Percentiles rank a stretch among this genome's conserved stretches.
Evolutionary conservation across 2,888 invertebrate species (phyloP).

Genomic region (Melikaiella ostensackeni): DNA sequence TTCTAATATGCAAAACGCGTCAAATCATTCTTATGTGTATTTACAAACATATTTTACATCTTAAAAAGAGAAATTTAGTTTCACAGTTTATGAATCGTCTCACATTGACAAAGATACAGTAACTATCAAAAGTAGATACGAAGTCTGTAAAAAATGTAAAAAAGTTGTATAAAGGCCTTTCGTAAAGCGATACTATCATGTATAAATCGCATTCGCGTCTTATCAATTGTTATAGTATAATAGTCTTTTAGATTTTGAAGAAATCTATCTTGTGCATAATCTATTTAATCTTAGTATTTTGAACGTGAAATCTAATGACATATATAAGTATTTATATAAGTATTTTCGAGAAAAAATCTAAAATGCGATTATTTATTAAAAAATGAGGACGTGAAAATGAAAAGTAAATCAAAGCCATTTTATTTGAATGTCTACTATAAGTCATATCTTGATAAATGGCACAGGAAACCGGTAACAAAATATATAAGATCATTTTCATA

Average conservation of each 20-base stretch:
- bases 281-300: background rate
- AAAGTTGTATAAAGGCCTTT: background rate
- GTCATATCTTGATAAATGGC: slow-evolving; percentile 5
- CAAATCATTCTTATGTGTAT: slow-evolving; percentile 5
- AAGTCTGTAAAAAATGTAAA: background rate
- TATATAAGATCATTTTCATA: slow-evolving; percentile 4
- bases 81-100: background rate
- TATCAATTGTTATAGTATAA: background rate
- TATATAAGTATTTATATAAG: background rate
- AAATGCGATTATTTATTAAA: background rate
- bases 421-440: background rate
- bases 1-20: background rate
- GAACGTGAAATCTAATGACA: background rate
- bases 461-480: slow-evolving; percentile 4
- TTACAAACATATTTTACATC: slow-evolving; percentile 26
- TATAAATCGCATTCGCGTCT: background rate
- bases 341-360: background rate
- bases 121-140: background rate
- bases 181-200: background rate
- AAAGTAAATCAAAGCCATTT: background rate
- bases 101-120: background rate
- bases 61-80: slow-evolving; percentile 2
- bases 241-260: background rate
- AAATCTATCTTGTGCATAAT: background rate
- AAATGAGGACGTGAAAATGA: slow-evolving; percentile 1